Base-by-base conservation (phyloP, 2,797 vertebrate genomes). In the Mareca penelope region DNA sequence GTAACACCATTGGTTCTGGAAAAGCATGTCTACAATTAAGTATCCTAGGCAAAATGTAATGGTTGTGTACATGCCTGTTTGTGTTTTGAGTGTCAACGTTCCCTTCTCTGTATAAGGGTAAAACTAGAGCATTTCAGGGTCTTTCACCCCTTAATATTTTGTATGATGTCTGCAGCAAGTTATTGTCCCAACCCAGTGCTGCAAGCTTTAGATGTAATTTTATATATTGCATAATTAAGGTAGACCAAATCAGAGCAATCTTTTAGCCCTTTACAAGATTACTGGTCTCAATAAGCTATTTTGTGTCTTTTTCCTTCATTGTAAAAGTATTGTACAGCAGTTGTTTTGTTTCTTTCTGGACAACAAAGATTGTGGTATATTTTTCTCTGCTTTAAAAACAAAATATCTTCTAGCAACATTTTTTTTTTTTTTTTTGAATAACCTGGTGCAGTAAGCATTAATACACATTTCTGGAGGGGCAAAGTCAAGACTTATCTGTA, bases 51-150 rank as follows among this genome's bases (percentile, higher is more conserved):
- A 85, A 93, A 89, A 89, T 88, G 76, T 89, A 80, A 83, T 39
- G 35, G 12, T 64, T 90, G 85, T 93, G 39, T 93, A 83, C 53
- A 63, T 92, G 82, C n/a, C 8, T 89, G 79, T 88, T 81, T 90
- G 61, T 82, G 56, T 91, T 95, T 70, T 94, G 40, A 95, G 40
- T 86, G 78, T 92, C 92, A 94, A 88, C 70, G 35, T 26, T 95
- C 46, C 60, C 64, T 70, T 56, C n/a, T 89, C 60, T 87, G n/a
- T 80, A 40, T 48, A 87, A 86, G 46, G 53, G 15, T 71, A 73
- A 94, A 89, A 77, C 48, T 60, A 87, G 50, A 79, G 23, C 33
- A 86, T 42, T 61, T 88, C 16, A 16, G 46, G 76, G 37, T n/a
- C 17, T 88, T 89, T 81, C 44, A 68, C 35, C 5, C 6, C 23